Evolutionary conservation across 1,140 invertebrate genomes (phyloP).

Genomic region (Nomia melanderi): DNA sequence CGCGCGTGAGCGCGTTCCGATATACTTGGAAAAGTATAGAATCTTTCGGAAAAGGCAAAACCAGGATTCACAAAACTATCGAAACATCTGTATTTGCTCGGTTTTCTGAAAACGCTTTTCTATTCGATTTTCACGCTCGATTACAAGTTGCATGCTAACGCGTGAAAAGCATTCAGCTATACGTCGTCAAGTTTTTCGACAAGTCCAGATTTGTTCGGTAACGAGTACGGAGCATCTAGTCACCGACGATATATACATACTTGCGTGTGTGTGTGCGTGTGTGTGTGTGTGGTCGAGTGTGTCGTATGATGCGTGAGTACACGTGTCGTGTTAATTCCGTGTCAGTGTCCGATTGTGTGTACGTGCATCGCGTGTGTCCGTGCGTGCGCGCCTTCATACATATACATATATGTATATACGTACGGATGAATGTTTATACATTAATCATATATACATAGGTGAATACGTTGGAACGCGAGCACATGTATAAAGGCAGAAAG

Average conservation of each 20-base stretch:
- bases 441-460: neutral
- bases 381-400: too few relatives aligned
- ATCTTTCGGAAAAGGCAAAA: conserved; percentile 71
- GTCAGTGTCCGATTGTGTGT: neutral
- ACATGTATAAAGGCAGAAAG: conserved; percentile 71
- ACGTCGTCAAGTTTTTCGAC: conserved; percentile 60
- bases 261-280: too few relatives aligned
- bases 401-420: neutral
- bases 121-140: conserved; percentile 55
- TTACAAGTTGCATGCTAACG: conserved; percentile 68
- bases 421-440: neutral
- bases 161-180: conserved; percentile 74
- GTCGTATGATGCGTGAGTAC: too few relatives aligned
- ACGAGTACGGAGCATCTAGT: conserved; percentile 63
- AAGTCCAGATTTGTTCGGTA: conserved; percentile 9
- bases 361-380: neutral
- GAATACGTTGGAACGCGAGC: conserved; percentile 6
- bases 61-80: conserved; percentile 58
- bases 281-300: too few relatives aligned
- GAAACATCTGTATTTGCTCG: conserved; percentile 39
- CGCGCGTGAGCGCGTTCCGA: neutral
- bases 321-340: too few relatives aligned
- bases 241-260: conserved; percentile 19
- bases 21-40: conserved; percentile 14
- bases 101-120: conserved; percentile 62